These are phyloP conservation scores for Chlorops oryzae DNA, from an alignment of 1,140 invertebrate genomes.

Conservation along the genomic window DNA sequence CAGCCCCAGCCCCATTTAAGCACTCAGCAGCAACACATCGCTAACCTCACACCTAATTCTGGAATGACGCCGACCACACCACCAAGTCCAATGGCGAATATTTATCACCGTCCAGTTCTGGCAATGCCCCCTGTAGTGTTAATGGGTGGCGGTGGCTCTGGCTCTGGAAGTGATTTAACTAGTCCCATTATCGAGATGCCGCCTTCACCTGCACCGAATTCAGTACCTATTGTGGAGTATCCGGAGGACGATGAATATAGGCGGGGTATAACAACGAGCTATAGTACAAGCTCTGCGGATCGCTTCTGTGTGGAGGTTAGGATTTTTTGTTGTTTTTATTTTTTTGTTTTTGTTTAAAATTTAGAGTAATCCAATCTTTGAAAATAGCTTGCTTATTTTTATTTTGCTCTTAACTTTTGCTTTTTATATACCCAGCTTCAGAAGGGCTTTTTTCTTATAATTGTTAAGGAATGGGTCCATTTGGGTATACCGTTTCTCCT, in stretches of 20 bases:
- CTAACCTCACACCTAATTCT: not conserved
- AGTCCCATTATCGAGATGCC: constrained; percentile 34
- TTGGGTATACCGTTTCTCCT: too few species aligned
- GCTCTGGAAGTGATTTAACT: constrained; percentile 4
- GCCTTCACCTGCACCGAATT: constrained; percentile 25
- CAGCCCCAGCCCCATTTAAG: not conserved
- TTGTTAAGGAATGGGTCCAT: too few species aligned
- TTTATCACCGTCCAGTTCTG: constrained; percentile 45
- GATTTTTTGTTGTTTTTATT: constrained; percentile 20
- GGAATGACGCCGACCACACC: constrained; percentile 13
- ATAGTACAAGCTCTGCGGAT: constrained; percentile 40
- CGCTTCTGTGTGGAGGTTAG: constrained; percentile 48
- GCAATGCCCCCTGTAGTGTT: constrained; percentile 43
- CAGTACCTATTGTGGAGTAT: constrained; percentile 52
- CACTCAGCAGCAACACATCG: constrained; percentile 3
- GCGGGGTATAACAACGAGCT: constrained; percentile 20
- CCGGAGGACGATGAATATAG: constrained; percentile 65
- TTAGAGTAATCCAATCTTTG: constrained; percentile 1
- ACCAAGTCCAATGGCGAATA: constrained; percentile 25
- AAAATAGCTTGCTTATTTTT: constrained; percentile 16
- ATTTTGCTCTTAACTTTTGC: constrained; percentile 17
- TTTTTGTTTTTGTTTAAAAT: constrained; percentile 22
- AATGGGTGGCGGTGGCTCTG: constrained; percentile 22
- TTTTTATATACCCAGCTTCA: too few species aligned
- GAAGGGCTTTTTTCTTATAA: not conserved